These are phyloP conservation scores for Antidorcas marsupialis DNA, from an alignment of 2,113 vertebrate species.

Conservation along the genomic window DNA sequence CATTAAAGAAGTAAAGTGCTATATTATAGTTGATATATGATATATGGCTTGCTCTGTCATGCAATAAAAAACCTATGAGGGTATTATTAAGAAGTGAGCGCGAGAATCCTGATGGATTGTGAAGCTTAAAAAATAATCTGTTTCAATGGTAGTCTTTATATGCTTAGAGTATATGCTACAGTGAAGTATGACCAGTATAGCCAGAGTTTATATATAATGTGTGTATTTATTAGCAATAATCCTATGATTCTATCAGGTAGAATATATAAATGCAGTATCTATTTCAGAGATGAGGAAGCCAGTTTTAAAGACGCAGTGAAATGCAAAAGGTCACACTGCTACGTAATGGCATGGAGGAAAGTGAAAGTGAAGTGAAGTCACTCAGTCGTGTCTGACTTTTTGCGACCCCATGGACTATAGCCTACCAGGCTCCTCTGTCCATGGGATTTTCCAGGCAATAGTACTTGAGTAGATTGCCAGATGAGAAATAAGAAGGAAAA, in stretches of 20 bases:
- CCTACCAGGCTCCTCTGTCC: too few relatives aligned
- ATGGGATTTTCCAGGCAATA: too few relatives aligned
- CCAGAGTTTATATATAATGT: background rate
- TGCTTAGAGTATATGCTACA: background rate
- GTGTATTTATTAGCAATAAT: background rate
- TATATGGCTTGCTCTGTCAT: constrained; percentile 45
- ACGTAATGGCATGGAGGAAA: background rate
- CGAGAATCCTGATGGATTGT: constrained; percentile 29
- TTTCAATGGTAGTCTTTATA: background rate
- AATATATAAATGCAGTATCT: background rate
- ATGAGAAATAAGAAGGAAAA: background rate
- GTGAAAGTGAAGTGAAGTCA: too few relatives aligned
- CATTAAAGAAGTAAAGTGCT: constrained; percentile 40
- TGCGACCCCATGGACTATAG: too few relatives aligned
- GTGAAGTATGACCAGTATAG: background rate
- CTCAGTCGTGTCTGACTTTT: too few relatives aligned
- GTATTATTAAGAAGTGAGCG: constrained; percentile 3
- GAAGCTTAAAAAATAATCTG: background rate
- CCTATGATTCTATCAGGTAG: background rate
- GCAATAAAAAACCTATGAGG: background rate
- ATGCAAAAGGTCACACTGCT: background rate
- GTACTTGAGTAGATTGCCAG: too few relatives aligned
- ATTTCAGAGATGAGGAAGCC: background rate
- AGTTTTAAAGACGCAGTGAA: background rate
- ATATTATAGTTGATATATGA: constrained; percentile 57